These are phyloP conservation scores for Coregonus suidteri DNA, from an alignment of 2,797 vertebrate genomes.

Conservation along the genomic window DNA sequence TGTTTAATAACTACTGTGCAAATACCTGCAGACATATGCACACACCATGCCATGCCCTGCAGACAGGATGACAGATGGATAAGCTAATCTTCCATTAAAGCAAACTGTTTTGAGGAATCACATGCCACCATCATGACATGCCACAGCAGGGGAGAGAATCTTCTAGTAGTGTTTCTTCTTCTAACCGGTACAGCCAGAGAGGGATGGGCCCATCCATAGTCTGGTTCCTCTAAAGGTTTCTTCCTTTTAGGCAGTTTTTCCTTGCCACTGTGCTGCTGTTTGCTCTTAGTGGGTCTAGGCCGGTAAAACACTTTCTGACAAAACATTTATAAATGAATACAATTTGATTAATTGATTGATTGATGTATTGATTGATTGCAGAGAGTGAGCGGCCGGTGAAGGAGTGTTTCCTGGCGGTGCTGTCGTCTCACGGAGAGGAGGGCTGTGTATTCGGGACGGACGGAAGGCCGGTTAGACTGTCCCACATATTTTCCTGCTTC, in stretches of 20 bases:
- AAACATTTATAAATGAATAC: no score
- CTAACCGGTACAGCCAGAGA: background rate
- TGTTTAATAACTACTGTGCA: background rate
- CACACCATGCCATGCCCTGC: background rate
- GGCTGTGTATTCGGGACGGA: constrained; percentile 66
- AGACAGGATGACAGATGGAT: background rate
- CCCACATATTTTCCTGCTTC: constrained; percentile 68
- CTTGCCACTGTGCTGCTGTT: background rate
- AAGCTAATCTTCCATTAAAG: background rate
- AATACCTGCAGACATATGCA: background rate
- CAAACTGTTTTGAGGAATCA: background rate
- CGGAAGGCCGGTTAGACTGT: constrained; percentile 49
- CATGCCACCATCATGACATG: background rate
- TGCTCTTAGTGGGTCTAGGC: no score
- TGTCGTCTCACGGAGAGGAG: constrained; percentile 77
- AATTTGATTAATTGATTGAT: no score
- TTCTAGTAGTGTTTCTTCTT: background rate
- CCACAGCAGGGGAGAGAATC: background rate
- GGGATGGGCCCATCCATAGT: background rate
- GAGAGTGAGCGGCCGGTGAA: constrained; percentile 60
- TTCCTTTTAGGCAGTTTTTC: background rate
- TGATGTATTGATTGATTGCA: constrained; percentile 31
- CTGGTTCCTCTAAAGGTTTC: background rate
- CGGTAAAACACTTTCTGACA: no score
- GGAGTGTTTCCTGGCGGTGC: constrained; percentile 71